Percentiles rank a stretch among this genome's conserved stretches.
Conservation (phyloP, 2,888 invertebrate species). For the Hemithea aestivaria region DNA sequence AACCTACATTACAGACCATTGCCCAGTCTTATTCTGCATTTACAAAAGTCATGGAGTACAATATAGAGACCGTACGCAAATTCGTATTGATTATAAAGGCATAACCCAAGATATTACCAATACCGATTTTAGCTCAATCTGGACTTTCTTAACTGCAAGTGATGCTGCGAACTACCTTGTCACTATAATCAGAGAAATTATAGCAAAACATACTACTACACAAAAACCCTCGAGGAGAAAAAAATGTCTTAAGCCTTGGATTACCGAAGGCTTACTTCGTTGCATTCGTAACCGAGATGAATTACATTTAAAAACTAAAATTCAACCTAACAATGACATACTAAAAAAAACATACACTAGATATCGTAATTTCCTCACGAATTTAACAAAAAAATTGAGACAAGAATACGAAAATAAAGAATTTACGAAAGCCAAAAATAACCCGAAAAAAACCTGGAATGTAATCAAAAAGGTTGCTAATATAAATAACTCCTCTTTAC, state of each 20-base stretch:
- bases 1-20: constrained; percentile 19
- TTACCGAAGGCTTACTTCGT: constrained; percentile 23
- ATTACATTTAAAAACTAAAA: constrained; percentile 5
- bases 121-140: neutral
- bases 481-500: neutral
- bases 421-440: constrained; percentile 9
- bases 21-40: constrained; percentile 6
- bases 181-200: neutral
- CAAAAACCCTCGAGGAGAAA: constrained; percentile 5
- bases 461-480: constrained; percentile 14
- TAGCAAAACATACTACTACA: neutral
- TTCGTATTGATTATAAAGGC: neutral
- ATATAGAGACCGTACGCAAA: too few relatives aligned
- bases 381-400: constrained; percentile 23
- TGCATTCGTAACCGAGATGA: constrained; percentile 25
- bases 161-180: neutral
- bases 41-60: neutral
- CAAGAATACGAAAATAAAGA: constrained; percentile 14
- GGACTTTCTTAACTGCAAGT: too few relatives aligned
- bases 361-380: constrained; percentile 28
- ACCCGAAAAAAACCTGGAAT: constrained; percentile 16
- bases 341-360: constrained; percentile 18
- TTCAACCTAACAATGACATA: constrained; percentile 4
- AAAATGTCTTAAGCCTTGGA: constrained; percentile 20
- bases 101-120: neutral